phyloP scores from a whole-genome alignment of 2,888 invertebrate species.

The Cyaniris semiargus region DNA sequence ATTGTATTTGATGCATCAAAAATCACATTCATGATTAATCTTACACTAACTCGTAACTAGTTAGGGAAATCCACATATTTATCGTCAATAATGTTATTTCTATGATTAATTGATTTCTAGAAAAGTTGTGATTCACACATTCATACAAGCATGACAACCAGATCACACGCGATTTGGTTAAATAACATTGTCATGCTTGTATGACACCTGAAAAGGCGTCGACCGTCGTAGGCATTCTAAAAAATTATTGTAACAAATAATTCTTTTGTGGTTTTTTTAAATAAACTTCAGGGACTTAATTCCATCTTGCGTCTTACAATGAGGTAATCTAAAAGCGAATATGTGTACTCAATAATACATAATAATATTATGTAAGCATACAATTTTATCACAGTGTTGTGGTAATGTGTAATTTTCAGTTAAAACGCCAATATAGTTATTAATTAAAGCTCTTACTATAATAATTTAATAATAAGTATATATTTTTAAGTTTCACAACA shows the following conservation, averaged over 20 bases:
- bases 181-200: not conserved
- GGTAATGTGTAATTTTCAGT: not conserved
- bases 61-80: not conserved
- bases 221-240: not conserved
- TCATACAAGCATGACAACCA: too few species aligned
- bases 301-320: not conserved
- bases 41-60: constrained; percentile 15
- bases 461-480: not conserved
- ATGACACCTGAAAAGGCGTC: not conserved
- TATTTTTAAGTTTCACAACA: not conserved
- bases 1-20: constrained; percentile 22
- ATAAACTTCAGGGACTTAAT: not conserved
- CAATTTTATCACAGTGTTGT: constrained; percentile 16
- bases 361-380: not conserved
- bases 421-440: constrained; percentile 10
- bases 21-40: constrained; percentile 7
- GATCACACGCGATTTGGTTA: not conserved
- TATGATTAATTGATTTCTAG: not conserved
- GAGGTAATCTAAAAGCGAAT: constrained; percentile 16
- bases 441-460: not conserved
- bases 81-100: not conserved
- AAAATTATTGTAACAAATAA: not conserved
- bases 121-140: constrained; percentile 5
- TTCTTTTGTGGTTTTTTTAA: not conserved
- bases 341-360: not conserved